phyloP scores from a whole-genome alignment of 2,113 vertebrate genomes.

The Proteles cristata region DNA sequence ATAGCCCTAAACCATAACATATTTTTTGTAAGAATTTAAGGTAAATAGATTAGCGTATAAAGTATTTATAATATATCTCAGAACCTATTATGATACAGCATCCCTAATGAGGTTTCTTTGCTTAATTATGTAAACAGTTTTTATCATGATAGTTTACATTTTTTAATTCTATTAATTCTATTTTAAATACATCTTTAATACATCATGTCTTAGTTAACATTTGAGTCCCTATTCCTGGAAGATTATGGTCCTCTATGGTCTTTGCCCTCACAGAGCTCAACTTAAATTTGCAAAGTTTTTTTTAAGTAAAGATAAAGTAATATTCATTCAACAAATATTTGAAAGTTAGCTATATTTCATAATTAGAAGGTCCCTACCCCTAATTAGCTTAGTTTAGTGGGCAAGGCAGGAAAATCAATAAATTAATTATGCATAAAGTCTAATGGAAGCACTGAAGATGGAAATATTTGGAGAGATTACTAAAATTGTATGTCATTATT shows the following conservation, averaged over 20 bases:
- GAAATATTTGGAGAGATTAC: neutral
- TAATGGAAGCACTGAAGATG: neutral
- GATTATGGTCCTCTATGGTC: neutral
- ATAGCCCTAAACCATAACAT: neutral
- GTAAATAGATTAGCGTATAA: neutral
- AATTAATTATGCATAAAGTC: neutral
- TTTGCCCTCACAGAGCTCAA: slow-evolving; percentile 24
- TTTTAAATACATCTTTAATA: neutral
- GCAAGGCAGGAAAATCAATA: neutral
- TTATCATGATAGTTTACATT: neutral
- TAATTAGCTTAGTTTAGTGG: slow-evolving; percentile 9
- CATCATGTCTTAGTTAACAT: neutral
- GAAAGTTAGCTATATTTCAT: neutral
- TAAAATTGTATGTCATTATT: neutral
- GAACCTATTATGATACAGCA: neutral
- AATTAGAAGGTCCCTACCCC: neutral
- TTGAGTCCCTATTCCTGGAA: neutral
- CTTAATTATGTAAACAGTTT: neutral
- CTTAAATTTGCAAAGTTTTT: neutral
- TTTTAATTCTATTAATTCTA: neutral
- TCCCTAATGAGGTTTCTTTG: neutral
- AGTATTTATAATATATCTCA: neutral
- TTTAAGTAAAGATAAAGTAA: neutral
- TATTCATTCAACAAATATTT: neutral
- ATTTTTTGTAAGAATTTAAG: slow-evolving; percentile 33